A percentile compares a stretch with the other conserved stretches of the same genome.
phyloP scores from a whole-genome alignment of 2,888 invertebrate species.

The Zaprionus lineosus region DNA sequence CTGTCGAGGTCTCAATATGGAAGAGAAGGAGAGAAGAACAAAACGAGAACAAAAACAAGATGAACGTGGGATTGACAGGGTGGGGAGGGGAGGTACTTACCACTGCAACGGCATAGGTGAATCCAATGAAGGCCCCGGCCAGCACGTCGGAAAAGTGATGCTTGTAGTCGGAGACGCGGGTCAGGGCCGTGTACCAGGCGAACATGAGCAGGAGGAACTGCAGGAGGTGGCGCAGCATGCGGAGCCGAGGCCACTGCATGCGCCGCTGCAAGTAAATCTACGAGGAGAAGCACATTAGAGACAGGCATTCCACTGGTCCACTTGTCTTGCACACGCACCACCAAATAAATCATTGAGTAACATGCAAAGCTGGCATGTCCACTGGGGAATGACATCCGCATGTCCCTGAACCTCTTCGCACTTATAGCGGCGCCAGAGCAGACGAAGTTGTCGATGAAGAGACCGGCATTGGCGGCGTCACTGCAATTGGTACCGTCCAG shows the following conservation, averaged over 20 bases:
- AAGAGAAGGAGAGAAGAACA: neutral
- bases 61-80: neutral
- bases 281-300: slow-evolving; percentile 23
- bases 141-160: slow-evolving; percentile 99
- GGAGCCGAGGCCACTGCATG: slow-evolving; percentile 90
- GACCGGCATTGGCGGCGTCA: slow-evolving; percentile 85
- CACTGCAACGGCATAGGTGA: slow-evolving; percentile 86
- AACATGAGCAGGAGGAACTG: slow-evolving; percentile 91
- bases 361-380: slow-evolving; percentile 95
- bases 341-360: slow-evolving; percentile 92
- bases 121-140: slow-evolving; percentile 89
- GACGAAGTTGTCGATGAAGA: slow-evolving; percentile 89
- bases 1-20: slow-evolving; percentile 63
- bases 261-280: slow-evolving; percentile 95
- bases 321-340: too few species aligned
- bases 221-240: slow-evolving; percentile 90
- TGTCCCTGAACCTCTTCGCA: slow-evolving; percentile 86
- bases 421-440: slow-evolving; percentile 84
- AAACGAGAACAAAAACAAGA: neutral
- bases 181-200: slow-evolving; percentile 93
- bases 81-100: slow-evolving; percentile 84
- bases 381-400: slow-evolving; percentile 94
- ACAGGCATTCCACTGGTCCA: too few species aligned
- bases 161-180: slow-evolving; percentile 96
- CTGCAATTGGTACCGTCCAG: slow-evolving; percentile 84